phyloP scores from a whole-genome alignment of 2,113 vertebrate genomes.

The Oreochromis tanganicae region DNA sequence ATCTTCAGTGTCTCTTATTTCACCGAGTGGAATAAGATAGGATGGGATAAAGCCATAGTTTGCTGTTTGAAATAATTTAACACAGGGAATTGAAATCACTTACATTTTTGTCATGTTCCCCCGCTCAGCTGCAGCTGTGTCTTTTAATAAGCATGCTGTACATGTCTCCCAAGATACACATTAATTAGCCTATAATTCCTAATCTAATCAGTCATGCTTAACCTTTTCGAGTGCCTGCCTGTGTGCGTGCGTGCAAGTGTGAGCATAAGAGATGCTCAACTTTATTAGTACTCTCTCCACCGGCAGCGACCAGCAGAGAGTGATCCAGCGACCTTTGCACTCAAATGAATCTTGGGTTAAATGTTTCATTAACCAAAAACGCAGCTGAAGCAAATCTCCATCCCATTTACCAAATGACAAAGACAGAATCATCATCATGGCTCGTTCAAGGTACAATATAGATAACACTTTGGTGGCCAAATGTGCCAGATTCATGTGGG shows the following conservation, averaged over 20 bases:
- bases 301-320: background rate
- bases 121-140: background rate
- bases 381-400: constrained; percentile 2
- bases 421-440: background rate
- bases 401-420: background rate
- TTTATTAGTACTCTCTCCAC: constrained; percentile 31
- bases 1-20: background rate
- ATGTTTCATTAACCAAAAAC: background rate
- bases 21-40: background rate
- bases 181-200: constrained; percentile 58
- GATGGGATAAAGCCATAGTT: background rate
- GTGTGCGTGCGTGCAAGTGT: background rate
- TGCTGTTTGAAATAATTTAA: background rate
- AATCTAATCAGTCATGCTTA: constrained; percentile 59
- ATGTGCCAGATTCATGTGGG: background rate
- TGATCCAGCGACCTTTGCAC: constrained; percentile 35
- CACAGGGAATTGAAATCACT: background rate
- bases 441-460: constrained; percentile 1
- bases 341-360: background rate
- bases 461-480: background rate
- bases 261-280: background rate
- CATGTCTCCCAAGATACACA: constrained; percentile 51
- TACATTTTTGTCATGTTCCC: constrained; percentile 21
- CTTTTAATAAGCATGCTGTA: constrained; percentile 42
- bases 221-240: background rate